Conservation (phyloP, 2,113 vertebrate species). For the Helogale parvula region DNA sequence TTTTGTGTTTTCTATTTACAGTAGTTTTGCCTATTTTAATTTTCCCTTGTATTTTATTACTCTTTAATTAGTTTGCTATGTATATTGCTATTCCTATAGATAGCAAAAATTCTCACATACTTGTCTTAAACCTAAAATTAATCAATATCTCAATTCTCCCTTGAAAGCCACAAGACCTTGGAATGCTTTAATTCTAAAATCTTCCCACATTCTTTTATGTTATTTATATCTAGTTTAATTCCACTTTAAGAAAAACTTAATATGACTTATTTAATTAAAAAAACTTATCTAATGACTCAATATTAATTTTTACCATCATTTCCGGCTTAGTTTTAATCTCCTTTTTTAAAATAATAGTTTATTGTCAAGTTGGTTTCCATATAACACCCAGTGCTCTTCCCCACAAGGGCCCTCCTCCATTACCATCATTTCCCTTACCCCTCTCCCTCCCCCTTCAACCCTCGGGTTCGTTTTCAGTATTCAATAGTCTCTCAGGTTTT, state of each 20-base stretch:
- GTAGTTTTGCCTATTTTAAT: background rate
- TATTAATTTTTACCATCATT: background rate
- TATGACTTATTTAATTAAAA: no score
- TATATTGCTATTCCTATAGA: background rate
- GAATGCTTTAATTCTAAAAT: background rate
- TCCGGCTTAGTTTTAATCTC: background rate
- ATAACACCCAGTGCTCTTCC: no score
- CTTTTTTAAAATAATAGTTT: background rate
- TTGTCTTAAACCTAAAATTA: slow-evolving; percentile 22
- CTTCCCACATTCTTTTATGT: background rate
- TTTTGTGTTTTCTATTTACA: background rate
- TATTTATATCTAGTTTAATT: slow-evolving; percentile 41
- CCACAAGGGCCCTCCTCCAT: no score
- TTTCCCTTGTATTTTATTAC: background rate
- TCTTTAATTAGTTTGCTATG: background rate
- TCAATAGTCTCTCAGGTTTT: no score
- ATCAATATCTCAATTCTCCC: background rate
- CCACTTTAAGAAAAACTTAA: background rate
- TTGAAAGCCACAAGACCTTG: background rate
- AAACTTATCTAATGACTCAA: background rate
- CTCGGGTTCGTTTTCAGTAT: no score
- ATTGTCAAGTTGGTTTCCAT: no score
- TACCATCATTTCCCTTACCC: no score
- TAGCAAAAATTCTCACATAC: background rate
- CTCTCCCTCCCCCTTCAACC: no score